Conservation (phyloP, 2,113 vertebrate genomes). For the Aythya baeri region DNA sequence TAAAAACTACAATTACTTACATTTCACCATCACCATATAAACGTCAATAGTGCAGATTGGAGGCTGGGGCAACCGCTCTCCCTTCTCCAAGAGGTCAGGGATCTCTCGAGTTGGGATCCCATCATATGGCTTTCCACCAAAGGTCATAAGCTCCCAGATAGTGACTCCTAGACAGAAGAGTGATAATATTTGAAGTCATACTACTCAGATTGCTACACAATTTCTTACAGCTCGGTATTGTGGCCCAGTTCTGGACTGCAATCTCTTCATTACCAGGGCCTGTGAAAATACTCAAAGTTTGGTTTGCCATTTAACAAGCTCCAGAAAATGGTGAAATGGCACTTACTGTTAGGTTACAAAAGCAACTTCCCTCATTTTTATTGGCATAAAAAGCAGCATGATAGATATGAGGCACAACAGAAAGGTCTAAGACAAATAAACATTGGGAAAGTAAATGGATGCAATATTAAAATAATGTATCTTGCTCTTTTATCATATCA, state of each 20-base stretch:
- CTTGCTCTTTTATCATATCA: background rate
- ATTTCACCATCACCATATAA: conserved; percentile 99
- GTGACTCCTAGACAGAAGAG: conserved; percentile 85
- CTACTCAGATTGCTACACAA: background rate
- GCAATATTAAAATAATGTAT: background rate
- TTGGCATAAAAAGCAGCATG: background rate
- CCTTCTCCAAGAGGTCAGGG: conserved; percentile 96
- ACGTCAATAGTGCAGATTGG: conserved; percentile 98
- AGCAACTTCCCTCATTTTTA: background rate
- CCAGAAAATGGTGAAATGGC: background rate
- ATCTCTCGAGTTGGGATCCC: conserved; percentile 95
- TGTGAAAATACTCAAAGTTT: background rate
- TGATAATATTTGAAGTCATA: background rate
- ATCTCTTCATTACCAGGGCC: background rate
- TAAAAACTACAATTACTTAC: conserved; percentile 74
- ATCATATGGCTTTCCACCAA: conserved; percentile 96
- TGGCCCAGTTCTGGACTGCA: background rate
- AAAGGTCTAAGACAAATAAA: background rate
- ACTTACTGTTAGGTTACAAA: background rate
- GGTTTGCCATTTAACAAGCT: background rate
- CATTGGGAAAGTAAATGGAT: background rate
- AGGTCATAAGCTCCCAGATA: conserved; percentile 99
- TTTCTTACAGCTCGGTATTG: background rate
- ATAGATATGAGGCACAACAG: background rate
- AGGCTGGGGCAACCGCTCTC: conserved; percentile 93